Conservation (phyloP, 2,888 invertebrate species). For the Apeira syringaria region DNA sequence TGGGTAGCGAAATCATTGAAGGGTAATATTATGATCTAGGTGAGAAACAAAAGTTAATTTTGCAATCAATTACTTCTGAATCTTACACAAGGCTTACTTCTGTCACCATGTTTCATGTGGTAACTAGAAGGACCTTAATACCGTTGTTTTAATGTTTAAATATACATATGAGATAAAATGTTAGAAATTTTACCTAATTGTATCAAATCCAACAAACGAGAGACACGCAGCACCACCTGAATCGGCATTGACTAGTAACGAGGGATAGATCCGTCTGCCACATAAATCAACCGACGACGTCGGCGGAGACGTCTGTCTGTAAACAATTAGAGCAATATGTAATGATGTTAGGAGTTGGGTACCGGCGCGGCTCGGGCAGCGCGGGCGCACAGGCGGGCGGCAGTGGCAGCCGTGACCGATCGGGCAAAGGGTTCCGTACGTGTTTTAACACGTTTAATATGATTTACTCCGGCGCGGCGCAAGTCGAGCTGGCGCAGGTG, state of each 20-base stretch:
- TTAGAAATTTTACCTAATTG: no score
- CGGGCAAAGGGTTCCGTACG: constrained; percentile 3
- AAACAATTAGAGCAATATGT: constrained; percentile 23
- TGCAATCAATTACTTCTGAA: no score
- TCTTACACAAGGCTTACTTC: no score
- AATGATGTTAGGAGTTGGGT: constrained; percentile 15
- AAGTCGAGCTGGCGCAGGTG: background rate
- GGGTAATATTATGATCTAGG: no score
- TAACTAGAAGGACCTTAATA: no score
- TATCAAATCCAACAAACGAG: constrained; percentile 4
- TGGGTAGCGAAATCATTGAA: no score
- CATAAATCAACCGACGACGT: constrained; percentile 3
- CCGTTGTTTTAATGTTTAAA: no score
- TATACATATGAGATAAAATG: no score
- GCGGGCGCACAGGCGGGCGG: no score
- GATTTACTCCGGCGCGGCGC: constrained; percentile 1
- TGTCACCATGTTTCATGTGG: no score
- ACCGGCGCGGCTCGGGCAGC: background rate
- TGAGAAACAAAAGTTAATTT: no score
- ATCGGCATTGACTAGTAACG: background rate
- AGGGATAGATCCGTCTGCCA: constrained; percentile 1
- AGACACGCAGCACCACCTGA: constrained; percentile 1
- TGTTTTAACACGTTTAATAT: constrained; percentile 2
- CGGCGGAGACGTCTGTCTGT: no score
- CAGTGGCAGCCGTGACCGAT: background rate